phyloP scores from a whole-genome alignment of 2,113 vertebrate genomes.

The Ancistrus triradiatus region DNA sequence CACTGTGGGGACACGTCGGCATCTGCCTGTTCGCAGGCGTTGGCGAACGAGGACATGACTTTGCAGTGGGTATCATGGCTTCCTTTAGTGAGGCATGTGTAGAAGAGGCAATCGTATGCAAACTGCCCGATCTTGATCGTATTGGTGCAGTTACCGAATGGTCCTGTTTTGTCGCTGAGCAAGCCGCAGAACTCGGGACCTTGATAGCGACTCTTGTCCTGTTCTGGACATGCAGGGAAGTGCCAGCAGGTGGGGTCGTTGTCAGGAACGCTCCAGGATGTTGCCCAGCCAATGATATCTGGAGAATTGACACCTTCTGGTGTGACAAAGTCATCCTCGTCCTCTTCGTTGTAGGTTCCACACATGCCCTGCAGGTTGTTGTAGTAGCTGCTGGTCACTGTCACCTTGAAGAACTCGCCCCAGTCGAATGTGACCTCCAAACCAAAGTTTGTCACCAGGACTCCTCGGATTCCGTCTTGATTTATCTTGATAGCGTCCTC shows the following conservation, averaged over 20 bases:
- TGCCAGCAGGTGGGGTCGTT: constrained; percentile 69
- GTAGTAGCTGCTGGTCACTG: constrained; percentile 69
- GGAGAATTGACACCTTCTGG: not conserved
- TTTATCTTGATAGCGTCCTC: constrained; percentile 39
- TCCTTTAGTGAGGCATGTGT: constrained; percentile 61
- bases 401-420: constrained; percentile 57
- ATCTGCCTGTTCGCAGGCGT: constrained; percentile 50
- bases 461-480: constrained; percentile 46
- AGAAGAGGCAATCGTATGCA: constrained; percentile 64
- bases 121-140: constrained; percentile 52
- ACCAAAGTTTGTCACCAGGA: constrained; percentile 62
- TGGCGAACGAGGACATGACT: constrained; percentile 57
- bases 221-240: constrained; percentile 58
- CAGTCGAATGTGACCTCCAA: constrained; percentile 72
- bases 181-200: constrained; percentile 64
- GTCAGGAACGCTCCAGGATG: constrained; percentile 60
- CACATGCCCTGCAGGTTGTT: constrained; percentile 63
- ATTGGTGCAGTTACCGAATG: constrained; percentile 63
- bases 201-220: constrained; percentile 29
- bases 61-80: constrained; percentile 61
- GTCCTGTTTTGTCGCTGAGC: constrained; percentile 45
- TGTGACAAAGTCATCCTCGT: constrained; percentile 47
- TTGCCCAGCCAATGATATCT: constrained; percentile 57
- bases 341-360: constrained; percentile 67
- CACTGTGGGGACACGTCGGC: constrained; percentile 56